Base-by-base conservation (phyloP, 2,888 invertebrate genomes). In the Drosophila trichaetosa region DNA sequence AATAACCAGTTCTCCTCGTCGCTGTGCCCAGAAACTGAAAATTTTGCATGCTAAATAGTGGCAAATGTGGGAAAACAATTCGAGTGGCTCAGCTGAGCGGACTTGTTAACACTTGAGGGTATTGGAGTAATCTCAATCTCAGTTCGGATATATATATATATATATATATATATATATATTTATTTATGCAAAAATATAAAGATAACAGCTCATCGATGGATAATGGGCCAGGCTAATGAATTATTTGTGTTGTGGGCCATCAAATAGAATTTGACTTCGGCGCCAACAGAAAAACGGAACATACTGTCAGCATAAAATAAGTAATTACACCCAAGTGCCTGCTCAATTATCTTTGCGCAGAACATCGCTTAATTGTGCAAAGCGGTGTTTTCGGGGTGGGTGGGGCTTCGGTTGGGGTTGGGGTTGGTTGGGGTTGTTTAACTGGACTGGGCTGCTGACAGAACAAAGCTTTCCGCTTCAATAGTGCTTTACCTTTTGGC, bases 291-390 rank as follows among this genome's bases (percentile, higher is more conserved):
- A 52, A 29, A 53, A 31, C 16, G 0, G 40, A 42, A 24, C 56
- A 51, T 42, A 46, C 64, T 83, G 89, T 83, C 89, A 83, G 79
- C 76, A 72, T 72, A 76, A 90, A 91, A 77, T 91, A 91, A 91
- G 87, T 91, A 91, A 91, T 92, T 91, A 91, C 75, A 87, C 91
- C 91, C 91, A 86, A 91, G 92, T 91, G 91, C 82, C 90, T 90
- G 91, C 90, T 92, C 90, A 91, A 91, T 91, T 91, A 91, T 92
- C 91, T 82, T 89, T 83, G 76, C 85, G 79, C 79, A 79, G 72
- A 73, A 67, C 69, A 88, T 69, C 83, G 83, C 84, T 83, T 90
- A 89, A 87, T 89, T 89, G 87, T 83, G 75, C 81, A 74, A 53
- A 53, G 60, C 48, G 60, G 61, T 16, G 18, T 52, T 58, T 66